phyloP scores from a whole-genome alignment of 2,888 invertebrate species.

The Horisme vitalbata region DNA sequence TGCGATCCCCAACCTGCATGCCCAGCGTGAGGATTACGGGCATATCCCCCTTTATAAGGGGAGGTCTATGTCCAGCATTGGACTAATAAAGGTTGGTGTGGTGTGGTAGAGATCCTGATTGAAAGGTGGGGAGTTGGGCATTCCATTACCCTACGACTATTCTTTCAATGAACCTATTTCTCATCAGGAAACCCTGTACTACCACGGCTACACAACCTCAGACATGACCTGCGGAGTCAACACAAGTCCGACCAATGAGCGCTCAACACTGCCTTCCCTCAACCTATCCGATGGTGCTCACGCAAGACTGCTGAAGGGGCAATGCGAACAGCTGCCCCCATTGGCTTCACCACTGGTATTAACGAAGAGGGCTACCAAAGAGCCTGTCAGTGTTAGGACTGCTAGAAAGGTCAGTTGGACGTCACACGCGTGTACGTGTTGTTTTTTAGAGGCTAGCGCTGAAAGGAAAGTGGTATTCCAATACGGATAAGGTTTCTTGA shows the following conservation, averaged over 20 bases:
- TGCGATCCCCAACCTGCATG: too few species aligned
- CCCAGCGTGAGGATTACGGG: too few species aligned
- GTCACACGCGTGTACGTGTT: too few species aligned
- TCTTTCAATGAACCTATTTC: background rate
- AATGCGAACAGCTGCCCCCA: slow-evolving; percentile 71
- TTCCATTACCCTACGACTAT: too few species aligned
- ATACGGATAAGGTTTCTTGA: too few species aligned
- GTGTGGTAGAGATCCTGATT: too few species aligned
- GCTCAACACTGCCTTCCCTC: slow-evolving; percentile 67
- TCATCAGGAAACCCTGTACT: slow-evolving; percentile 74
- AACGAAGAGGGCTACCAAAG: slow-evolving; percentile 57
- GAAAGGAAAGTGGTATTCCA: too few species aligned
- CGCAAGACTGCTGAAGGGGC: slow-evolving; percentile 59
- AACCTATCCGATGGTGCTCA: slow-evolving; percentile 66
- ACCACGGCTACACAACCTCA: slow-evolving; percentile 73
- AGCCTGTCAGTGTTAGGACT: slow-evolving; percentile 52
- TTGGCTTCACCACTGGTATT: slow-evolving; percentile 72
- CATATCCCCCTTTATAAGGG: too few species aligned
- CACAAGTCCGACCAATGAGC: slow-evolving; percentile 65
- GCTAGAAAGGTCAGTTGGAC: slow-evolving; percentile 33
- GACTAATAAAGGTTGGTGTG: too few species aligned
- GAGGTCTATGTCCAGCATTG: too few species aligned
- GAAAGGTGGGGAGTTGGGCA: too few species aligned
- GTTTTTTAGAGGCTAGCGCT: too few species aligned
- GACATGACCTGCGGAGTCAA: slow-evolving; percentile 65